A percentile compares a stretch with the other conserved stretches of the same genome.
These are phyloP conservation scores for Quiscalus mexicanus DNA, from an alignment of 2,113 vertebrate genomes.

Conservation along the genomic window DNA sequence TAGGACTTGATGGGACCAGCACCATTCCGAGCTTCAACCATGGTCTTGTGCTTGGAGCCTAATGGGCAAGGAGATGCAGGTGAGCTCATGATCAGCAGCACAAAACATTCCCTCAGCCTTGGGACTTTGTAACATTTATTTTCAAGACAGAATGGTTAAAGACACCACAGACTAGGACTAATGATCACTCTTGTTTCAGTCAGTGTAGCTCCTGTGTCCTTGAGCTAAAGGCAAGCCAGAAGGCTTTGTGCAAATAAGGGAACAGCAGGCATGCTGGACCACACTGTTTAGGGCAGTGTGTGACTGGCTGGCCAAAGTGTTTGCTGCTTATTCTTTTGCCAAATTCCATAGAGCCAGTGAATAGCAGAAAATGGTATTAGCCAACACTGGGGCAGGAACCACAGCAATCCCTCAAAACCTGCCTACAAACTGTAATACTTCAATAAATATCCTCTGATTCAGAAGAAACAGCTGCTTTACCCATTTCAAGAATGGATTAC, in stretches of 20 bases:
- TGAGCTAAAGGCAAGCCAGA: not conserved
- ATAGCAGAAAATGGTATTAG: not conserved
- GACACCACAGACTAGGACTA: not conserved
- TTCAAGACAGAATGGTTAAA: not conserved
- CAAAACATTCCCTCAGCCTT: not conserved
- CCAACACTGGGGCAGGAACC: not conserved
- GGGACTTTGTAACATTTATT: not conserved
- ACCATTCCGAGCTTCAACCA: constrained; percentile 94
- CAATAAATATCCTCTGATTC: not conserved
- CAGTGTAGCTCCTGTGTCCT: not conserved
- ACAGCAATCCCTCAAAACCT: not conserved
- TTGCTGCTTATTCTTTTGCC: not conserved
- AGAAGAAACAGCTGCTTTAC: not conserved
- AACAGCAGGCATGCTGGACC: not conserved
- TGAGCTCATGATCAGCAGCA: not conserved
- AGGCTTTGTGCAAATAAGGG: not conserved
- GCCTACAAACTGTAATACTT: not conserved
- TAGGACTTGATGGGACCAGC: constrained; percentile 96
- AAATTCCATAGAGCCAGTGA: not conserved
- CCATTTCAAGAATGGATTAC: not conserved
- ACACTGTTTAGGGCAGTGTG: not conserved
- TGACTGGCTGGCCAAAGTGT: not conserved
- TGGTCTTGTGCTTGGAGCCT: constrained; percentile 99
- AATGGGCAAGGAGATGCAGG: not conserved
- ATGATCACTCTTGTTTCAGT: not conserved